A percentile compares a stretch with the other conserved stretches of the same genome.
phyloP scores from a whole-genome alignment of 2,797 vertebrate genomes.

The Menidia menidia region DNA sequence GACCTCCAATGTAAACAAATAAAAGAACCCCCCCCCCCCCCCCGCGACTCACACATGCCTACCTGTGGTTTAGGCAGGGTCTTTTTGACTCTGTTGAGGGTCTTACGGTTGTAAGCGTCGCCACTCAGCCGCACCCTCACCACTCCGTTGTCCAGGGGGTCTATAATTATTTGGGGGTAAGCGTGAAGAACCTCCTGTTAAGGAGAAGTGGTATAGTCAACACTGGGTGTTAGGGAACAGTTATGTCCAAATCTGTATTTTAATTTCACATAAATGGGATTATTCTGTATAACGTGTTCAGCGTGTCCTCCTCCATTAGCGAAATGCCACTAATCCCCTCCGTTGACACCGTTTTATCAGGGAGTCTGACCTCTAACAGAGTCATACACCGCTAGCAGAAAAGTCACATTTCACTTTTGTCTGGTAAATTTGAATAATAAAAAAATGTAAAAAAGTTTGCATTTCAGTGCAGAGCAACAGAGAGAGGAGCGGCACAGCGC shows the following conservation, averaged over 20 bases:
- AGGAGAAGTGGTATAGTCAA: not conserved
- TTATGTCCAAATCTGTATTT: not conserved
- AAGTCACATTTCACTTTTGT: not conserved
- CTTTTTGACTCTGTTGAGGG: slow-evolving; percentile 93
- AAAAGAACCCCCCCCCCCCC: too few species aligned
- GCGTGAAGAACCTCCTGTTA: slow-evolving; percentile 89
- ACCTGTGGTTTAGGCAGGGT: slow-evolving; percentile 92
- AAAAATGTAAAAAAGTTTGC: not conserved
- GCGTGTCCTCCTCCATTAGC: too few species aligned
- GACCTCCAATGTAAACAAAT: too few species aligned
- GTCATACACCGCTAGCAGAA: too few species aligned
- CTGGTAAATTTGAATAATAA: not conserved
- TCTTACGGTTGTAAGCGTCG: slow-evolving; percentile 94
- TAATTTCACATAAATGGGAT: not conserved
- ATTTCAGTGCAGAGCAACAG: not conserved
- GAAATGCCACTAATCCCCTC: too few species aligned
- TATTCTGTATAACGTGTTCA: too few species aligned
- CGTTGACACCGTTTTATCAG: too few species aligned
- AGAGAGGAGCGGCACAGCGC: slow-evolving; percentile 1
- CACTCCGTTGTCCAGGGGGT: slow-evolving; percentile 82
- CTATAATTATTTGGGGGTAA: slow-evolving; percentile 90
- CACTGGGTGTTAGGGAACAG: not conserved
- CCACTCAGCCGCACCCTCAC: slow-evolving; percentile 88
- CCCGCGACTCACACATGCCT: not conserved
- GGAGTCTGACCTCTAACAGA: too few species aligned